Base-by-base conservation (phyloP, 1,140 invertebrate genomes). In the Plectrocnemia conspersa region DNA sequence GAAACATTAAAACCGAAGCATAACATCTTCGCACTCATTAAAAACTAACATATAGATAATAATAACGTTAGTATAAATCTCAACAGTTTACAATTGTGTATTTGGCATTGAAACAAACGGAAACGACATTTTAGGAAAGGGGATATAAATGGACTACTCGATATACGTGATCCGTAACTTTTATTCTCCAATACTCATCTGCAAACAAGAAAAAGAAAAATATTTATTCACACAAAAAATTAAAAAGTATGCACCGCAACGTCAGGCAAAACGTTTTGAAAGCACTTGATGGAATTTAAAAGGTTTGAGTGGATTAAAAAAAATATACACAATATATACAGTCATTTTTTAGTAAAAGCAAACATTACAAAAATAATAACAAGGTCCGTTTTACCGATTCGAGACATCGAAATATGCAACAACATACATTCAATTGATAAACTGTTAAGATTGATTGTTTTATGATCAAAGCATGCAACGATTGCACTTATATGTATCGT, bases 201-300 rank as follows among this genome's bases (percentile, higher is more conserved):
- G 58, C 27, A 60, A 60, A 53, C 58, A 60, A 59, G 58, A 60
- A 59, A 59, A 59, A 33, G 56, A 59, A 33, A 42, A 41, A 59
- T 48, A 59, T 55, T 59, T 49, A 56, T 45, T 36, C 18, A 57
- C 27, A 45, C 25, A 56, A 7, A 48, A 45, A 54, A 18, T 16
- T 13, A 47, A 38, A 45, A 38, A 23, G 5, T 35, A 10, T 16
- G 2, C 33, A 29, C 16, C 13, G 9, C 33, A 33, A 35, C 29
- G 35, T 27, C 4, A 24, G 7, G 11, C n/a, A n/a, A 33, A 21
- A 49, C 23, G n/a, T 10, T 5, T 18, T 18, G 9, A 25, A 24
- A 18, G 33, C 13, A 25, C 33, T 27, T 40, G 41, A 33, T 29
- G 38, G 35, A 41, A 54, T 27, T 29, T 47, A 19, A 21, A 3